Evolutionary conservation across 2,113 vertebrate species (phyloP).

Genomic region (Alosa alosa): DNA sequence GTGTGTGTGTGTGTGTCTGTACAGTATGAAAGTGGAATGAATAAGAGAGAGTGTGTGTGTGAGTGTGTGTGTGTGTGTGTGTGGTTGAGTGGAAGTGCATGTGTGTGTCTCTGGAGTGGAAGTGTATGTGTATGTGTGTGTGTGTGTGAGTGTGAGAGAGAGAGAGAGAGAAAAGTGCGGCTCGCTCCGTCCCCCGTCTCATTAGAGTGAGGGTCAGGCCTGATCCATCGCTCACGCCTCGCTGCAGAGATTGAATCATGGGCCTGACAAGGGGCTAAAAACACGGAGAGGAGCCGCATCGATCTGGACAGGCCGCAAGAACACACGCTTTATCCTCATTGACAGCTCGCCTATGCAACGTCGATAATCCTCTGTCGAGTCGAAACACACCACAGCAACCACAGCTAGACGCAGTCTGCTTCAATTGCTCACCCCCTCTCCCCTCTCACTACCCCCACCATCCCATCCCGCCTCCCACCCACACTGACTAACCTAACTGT

Average conservation of each 20-base stretch:
- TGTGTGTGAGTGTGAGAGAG: background rate
- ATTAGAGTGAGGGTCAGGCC: conserved; percentile 22
- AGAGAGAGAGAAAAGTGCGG: background rate
- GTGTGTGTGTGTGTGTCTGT: background rate
- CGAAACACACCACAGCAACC: background rate
- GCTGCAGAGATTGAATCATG: conserved; percentile 28
- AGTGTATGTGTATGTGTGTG: background rate
- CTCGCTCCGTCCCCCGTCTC: background rate
- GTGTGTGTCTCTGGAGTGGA: background rate
- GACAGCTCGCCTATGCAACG: background rate
- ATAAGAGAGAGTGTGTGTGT: background rate
- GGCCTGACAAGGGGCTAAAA: conserved; percentile 37
- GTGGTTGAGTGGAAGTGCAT: background rate
- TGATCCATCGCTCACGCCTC: conserved; percentile 25
- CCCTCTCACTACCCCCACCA: background rate
- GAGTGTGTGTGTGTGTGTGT: background rate
- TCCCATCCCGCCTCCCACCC: background rate
- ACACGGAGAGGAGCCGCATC: conserved; percentile 27
- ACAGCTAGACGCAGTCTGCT: background rate
- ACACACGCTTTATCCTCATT: conserved; percentile 23
- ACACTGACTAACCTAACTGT: too few species aligned
- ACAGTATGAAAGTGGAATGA: too few species aligned
- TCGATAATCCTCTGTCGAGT: background rate
- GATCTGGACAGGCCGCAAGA: conserved; percentile 27
- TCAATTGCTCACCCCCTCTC: background rate